Evolutionary conservation across 1,140 invertebrate species (phyloP), one percentile per base, ranked within the genome.

Genomic region (Drusus annulatus): DNA sequence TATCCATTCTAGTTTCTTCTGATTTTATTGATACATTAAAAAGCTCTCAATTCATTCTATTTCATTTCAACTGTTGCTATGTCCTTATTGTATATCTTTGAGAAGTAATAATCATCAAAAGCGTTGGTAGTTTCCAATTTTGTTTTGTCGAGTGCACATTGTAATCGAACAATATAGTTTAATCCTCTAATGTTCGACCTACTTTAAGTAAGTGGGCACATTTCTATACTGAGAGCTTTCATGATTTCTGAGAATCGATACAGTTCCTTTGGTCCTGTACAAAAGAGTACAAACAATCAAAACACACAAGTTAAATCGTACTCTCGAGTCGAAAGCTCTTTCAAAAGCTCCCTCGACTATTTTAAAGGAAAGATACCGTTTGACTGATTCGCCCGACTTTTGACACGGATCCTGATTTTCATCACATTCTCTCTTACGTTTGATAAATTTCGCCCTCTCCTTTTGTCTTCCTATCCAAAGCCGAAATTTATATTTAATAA

Each of bases 261-360:
- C 62, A 28, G 21, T 16, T 28, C 21, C 62, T 65, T 65, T 31
- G 62, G 62, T 65, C 62, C 62, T 65, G 62, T 28, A 10, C 8
- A 6, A 7, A 25, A 65, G 7, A 15, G 62, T 16, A 31, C 62
- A 65, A 25, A 28, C 10, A n/a, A 25, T 16, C 2, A 25, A 13
- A 15, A 65, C 21, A 65, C 5, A 4, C 25, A 31, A 28, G 16
- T 28, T 25, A 21, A 65, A 28, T 65, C 10, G 28, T n/a, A 65
- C 25, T 28, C 17, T 28, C 16, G n/a, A 25, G 62, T 28, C 62
- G 17, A 65, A 65, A 65, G 28, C 16, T 28, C 36, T 45, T 45
- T 13, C 7, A 5, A 45, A 45, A 13, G 36, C 36, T 45, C 36
- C 36, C 36, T 45, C 13, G 10, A 28, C 25, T 31, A n/a, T 65